Evolutionary conservation across 2,888 invertebrate genomes (phyloP).

Genomic region (Chironomus riparius): DNA sequence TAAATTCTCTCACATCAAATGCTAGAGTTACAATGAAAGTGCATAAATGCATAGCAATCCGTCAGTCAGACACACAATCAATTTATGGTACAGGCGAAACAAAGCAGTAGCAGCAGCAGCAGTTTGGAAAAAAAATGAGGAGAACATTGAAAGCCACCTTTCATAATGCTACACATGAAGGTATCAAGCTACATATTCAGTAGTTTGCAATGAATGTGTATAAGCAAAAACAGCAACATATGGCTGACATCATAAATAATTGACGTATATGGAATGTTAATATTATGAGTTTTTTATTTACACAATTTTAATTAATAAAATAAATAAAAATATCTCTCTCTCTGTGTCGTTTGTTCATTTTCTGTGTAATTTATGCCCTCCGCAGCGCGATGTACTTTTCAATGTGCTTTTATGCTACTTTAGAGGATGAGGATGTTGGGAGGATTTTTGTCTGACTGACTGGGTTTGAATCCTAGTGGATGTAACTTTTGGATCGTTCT

Average conservation of each 20-base stretch:
- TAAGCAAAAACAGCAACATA: conserved; percentile 7
- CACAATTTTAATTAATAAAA: conserved; percentile 26
- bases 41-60: no score
- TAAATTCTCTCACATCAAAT: background rate
- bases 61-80: background rate
- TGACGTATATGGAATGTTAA: conserved; percentile 26
- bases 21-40: no score
- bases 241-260: conserved; percentile 27
- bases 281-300: conserved; percentile 24
- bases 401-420: no score
- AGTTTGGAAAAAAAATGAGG: background rate
- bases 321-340: conserved; percentile 14
- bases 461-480: no score
- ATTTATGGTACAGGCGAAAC: background rate
- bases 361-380: conserved; percentile 10
- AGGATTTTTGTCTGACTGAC: no score
- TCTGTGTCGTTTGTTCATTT: background rate
- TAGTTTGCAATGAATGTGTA: background rate
- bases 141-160: conserved; percentile 1
- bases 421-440: no score
- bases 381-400: background rate
- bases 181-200: background rate
- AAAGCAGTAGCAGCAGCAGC: background rate
- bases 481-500: no score
- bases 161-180: conserved; percentile 3